Conservation (phyloP, 2,797 vertebrate genomes). For the Chaetophractus vellerosus region DNA sequence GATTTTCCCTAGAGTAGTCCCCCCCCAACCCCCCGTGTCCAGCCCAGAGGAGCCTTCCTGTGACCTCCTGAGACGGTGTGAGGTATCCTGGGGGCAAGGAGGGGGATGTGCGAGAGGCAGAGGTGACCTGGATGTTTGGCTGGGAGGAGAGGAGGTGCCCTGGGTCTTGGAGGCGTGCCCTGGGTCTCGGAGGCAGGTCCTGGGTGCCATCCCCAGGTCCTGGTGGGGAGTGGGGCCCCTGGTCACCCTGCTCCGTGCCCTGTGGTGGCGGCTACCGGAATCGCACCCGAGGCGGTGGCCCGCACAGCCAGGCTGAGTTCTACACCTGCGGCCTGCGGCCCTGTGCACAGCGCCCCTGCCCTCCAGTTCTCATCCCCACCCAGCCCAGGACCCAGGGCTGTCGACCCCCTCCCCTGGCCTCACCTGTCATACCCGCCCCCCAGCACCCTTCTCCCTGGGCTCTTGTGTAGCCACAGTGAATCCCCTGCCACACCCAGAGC, state of each 20-base stretch:
- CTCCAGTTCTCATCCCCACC: not conserved
- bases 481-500: not conserved
- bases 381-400: not conserved
- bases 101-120: no score
- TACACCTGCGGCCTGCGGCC: slow-evolving; percentile 93
- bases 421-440: no score
- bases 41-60: not conserved
- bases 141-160: not conserved
- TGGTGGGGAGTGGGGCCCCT: slow-evolving; percentile 91
- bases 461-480: not conserved
- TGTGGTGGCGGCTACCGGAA: slow-evolving; percentile 95
- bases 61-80: not conserved
- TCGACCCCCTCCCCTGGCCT: not conserved
- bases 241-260: slow-evolving; percentile 94
- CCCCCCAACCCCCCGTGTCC: not conserved
- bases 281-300: slow-evolving; percentile 89
- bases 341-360: slow-evolving; percentile 85
- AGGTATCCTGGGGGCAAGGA: no score
- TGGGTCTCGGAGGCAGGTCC: not conserved
- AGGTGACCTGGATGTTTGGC: not conserved
- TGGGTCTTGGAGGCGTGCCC: not conserved
- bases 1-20: not conserved
- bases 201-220: slow-evolving; percentile 85
- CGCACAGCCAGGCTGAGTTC: slow-evolving; percentile 91
- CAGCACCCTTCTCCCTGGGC: not conserved